Evolutionary conservation across 2,888 invertebrate species (phyloP).

Genomic region (Podotricha telesiphe): DNA sequence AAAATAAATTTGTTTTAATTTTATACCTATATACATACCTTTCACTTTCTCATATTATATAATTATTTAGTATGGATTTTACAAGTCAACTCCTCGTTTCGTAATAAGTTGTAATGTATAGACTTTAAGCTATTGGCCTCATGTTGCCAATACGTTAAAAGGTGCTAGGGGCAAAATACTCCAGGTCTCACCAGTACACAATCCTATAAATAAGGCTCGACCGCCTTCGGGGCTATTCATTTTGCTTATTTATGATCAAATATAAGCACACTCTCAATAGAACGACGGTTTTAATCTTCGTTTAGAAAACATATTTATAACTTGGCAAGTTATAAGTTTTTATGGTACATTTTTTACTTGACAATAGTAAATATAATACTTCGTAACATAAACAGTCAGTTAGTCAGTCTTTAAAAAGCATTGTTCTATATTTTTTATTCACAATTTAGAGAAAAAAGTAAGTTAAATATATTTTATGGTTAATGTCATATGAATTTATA

Average conservation of each 20-base stretch:
- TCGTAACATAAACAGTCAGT: too few species aligned
- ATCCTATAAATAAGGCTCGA: constrained; percentile 63
- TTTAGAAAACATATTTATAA: constrained; percentile 4
- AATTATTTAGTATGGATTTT: neutral
- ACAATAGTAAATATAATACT: neutral
- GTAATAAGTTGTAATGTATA: constrained; percentile 11
- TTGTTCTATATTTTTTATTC: neutral
- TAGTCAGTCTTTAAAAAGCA: too few species aligned
- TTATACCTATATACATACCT: neutral
- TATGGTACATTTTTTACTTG: neutral
- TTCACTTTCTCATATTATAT: neutral
- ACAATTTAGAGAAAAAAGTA: too few species aligned
- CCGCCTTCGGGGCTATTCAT: constrained; percentile 64
- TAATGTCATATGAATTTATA: too few species aligned
- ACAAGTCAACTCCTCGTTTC: neutral
- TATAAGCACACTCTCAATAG: constrained; percentile 24
- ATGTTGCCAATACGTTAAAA: constrained; percentile 60
- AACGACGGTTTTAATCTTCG: constrained; percentile 15
- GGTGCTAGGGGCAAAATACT: constrained; percentile 65
- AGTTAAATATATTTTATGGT: too few species aligned
- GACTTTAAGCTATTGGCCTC: constrained; percentile 50
- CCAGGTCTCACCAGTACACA: constrained; percentile 68
- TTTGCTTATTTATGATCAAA: constrained; percentile 64
- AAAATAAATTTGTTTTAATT: too few species aligned
- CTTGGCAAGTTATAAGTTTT: neutral